These are phyloP conservation scores for Meliscaeva auricollis DNA, from an alignment of 2,888 invertebrate genomes.

Conservation along the genomic window DNA sequence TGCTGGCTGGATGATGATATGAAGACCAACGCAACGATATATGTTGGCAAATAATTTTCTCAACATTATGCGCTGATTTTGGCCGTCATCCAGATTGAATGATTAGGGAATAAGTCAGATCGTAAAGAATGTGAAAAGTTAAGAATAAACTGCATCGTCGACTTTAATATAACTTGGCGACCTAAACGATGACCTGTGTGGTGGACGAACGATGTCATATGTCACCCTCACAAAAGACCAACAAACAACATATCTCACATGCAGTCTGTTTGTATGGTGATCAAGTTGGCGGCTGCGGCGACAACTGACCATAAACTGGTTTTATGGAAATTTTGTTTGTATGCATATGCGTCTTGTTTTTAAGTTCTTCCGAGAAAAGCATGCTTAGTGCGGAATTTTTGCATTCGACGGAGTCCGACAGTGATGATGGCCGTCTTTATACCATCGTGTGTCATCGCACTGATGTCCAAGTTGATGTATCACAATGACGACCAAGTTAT, in stretches of 20 bases:
- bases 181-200: conserved; percentile 57
- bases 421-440: neutral
- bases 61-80: conserved; percentile 60
- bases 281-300: neutral
- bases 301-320: conserved; percentile 54
- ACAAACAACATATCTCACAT: neutral
- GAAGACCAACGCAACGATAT: neutral
- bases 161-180: conserved; percentile 31
- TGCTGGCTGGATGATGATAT: conserved; percentile 25
- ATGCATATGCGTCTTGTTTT: neutral
- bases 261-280: neutral
- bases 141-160: conserved; percentile 39
- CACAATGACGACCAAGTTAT: conserved; percentile 39
- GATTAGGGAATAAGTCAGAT: conserved; percentile 38
- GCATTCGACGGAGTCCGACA: conserved; percentile 32
- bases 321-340: conserved; percentile 47
- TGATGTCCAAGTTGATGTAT: conserved; percentile 39
- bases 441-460: conserved; percentile 3
- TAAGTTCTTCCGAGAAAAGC: conserved; percentile 55
- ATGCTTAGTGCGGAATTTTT: conserved; percentile 65
- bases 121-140: conserved; percentile 21
- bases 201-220: conserved; percentile 66
- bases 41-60: conserved; percentile 44
- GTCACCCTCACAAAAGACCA: conserved; percentile 47
- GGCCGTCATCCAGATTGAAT: conserved; percentile 66